Evolutionary conservation across 1,140 invertebrate species (phyloP).

Genomic region (Galleria mellonella): DNA sequence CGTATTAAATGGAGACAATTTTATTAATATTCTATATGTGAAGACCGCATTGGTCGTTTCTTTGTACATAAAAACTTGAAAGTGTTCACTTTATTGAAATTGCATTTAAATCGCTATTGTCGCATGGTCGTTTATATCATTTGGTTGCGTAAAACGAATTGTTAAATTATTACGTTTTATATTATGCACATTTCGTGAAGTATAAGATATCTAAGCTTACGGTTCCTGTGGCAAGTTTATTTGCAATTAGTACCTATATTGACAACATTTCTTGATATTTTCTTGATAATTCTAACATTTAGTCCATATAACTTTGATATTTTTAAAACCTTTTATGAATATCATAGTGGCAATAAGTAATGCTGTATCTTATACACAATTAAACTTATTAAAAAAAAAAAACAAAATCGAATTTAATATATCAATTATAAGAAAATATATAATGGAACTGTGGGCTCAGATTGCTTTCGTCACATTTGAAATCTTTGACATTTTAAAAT

Average conservation of each 20-base stretch:
- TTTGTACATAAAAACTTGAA: conserved; percentile 63
- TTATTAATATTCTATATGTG: conserved; percentile 29
- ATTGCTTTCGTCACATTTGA: conserved; percentile 14
- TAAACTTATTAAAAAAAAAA: no score
- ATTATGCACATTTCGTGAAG: not conserved
- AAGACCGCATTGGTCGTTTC: conserved; percentile 25
- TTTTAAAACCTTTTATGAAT: no score
- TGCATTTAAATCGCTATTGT: conserved; percentile 70
- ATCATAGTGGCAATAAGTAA: no score
- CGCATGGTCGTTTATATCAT: conserved; percentile 49
- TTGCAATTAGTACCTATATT: not conserved
- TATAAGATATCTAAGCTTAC: conserved; percentile 2
- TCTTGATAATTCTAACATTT: no score
- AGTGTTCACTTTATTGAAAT: conserved; percentile 65
- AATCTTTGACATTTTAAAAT: conserved; percentile 3
- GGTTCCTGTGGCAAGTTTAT: not conserved
- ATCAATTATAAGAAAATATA: no score
- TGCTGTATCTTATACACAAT: no score
- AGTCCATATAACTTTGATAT: no score
- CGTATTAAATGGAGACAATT: conserved; percentile 40
- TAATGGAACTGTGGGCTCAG: no score
- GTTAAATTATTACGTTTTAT: conserved; percentile 5
- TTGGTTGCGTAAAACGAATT: conserved; percentile 17
- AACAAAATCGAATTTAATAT: no score
- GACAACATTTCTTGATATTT: not conserved